These are phyloP conservation scores for Andricus quercusramuli DNA, from an alignment of 2,888 invertebrate species.

Conservation along the genomic window DNA sequence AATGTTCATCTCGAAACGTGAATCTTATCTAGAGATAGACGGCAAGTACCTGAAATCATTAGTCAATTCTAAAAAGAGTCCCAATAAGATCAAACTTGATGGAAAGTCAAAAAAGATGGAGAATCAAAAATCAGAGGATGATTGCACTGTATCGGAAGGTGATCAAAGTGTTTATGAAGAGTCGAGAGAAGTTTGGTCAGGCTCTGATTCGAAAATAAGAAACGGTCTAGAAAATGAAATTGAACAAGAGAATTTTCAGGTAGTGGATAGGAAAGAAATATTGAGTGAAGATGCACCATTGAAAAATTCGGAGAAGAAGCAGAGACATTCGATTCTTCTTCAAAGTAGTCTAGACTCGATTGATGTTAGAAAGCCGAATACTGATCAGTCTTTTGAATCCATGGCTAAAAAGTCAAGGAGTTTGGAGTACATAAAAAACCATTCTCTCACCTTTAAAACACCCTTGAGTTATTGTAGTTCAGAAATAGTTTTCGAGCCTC, in stretches of 20 bases:
- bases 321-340: slow-evolving; percentile 55
- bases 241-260: neutral
- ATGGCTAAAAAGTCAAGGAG: slow-evolving; percentile 75
- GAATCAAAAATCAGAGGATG: slow-evolving; percentile 28
- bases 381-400: slow-evolving; percentile 53
- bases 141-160: slow-evolving; percentile 4
- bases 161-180: slow-evolving; percentile 34
- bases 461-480: slow-evolving; percentile 53
- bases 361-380: slow-evolving; percentile 58
- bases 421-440: slow-evolving; percentile 72
- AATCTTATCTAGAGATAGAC: slow-evolving; percentile 67
- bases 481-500: slow-evolving; percentile 62
- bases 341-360: slow-evolving; percentile 70
- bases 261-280: neutral
- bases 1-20: slow-evolving; percentile 46
- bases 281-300: neutral
- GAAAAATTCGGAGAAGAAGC: slow-evolving; percentile 39
- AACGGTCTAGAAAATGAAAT: neutral
- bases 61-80: slow-evolving; percentile 72
- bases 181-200: slow-evolving; percentile 12
- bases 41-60: slow-evolving; percentile 74
- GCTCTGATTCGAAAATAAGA: slow-evolving; percentile 6
- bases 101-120: slow-evolving; percentile 30
- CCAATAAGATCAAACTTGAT: slow-evolving; percentile 62
- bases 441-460: slow-evolving; percentile 50